Evolutionary conservation across 2,888 invertebrate species (phyloP).

Genomic region (Gymnocheta viridis): DNA sequence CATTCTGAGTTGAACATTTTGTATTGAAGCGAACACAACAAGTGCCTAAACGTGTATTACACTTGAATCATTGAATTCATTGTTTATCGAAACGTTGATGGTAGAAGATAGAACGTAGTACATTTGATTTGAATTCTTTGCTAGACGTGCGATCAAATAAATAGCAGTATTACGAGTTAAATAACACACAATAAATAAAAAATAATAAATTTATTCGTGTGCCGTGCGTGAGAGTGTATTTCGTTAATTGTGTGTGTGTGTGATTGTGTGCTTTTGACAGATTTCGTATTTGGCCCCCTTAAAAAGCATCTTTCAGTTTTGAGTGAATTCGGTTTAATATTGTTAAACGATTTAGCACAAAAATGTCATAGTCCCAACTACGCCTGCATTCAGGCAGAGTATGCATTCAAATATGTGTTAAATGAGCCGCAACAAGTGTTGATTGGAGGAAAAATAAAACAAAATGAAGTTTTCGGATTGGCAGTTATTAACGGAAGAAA

Average conservation of each 20-base stretch:
- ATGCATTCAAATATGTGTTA: constrained; percentile 2
- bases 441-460: not conserved
- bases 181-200: not conserved
- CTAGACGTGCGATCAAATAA: constrained; percentile 4
- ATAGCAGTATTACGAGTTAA: not conserved
- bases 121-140: not conserved
- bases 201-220: not conserved
- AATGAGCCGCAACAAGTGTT: constrained; percentile 63
- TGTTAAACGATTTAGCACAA: not conserved
- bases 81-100: constrained; percentile 46
- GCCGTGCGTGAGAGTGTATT: not conserved
- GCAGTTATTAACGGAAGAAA: not conserved
- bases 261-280: not conserved
- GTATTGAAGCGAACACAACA: constrained; percentile 34
- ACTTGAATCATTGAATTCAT: constrained; percentile 18
- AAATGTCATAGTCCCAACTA: constrained; percentile 3
- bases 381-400: not conserved
- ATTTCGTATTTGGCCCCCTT: not conserved
- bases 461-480: constrained; percentile 12
- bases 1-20: not conserved
- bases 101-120: constrained; percentile 21
- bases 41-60: constrained; percentile 14
- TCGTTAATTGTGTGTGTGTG: not conserved
- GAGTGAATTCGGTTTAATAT: not conserved
- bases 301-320: not conserved